Evolutionary conservation across 2,113 vertebrate genomes (phyloP).

Genomic region (Leptodactylus fuscus): DNA sequence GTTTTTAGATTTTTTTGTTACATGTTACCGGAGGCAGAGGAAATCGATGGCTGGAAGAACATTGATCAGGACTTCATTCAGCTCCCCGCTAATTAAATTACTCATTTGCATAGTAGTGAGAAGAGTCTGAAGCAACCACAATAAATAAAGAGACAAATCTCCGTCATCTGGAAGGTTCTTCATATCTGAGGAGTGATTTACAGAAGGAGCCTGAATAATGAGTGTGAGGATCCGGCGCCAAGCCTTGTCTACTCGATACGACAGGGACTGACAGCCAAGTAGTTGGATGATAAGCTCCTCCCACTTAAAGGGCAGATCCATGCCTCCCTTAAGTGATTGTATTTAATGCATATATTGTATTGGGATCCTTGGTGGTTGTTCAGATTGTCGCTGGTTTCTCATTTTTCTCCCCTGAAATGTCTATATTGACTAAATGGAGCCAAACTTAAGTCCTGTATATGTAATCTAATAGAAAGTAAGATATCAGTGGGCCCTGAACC

Average conservation of each 20-base stretch:
- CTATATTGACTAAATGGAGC: too few species aligned
- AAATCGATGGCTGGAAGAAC: constrained; percentile 1
- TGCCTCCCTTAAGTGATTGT: not conserved
- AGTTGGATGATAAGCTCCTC: not conserved
- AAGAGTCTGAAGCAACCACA: not conserved
- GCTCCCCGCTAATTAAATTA: not conserved
- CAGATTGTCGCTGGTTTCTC: not conserved
- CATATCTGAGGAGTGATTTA: not conserved
- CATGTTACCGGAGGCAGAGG: not conserved
- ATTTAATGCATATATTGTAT: not conserved
- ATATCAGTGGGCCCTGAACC: not conserved
- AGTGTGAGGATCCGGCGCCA: not conserved
- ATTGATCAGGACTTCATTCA: not conserved
- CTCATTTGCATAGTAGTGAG: not conserved
- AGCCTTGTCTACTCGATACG: not conserved
- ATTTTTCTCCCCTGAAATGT: too few species aligned
- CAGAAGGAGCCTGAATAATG: not conserved
- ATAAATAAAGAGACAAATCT: not conserved
- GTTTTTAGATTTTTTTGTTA: not conserved
- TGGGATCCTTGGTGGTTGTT: too few species aligned
- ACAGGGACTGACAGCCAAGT: not conserved
- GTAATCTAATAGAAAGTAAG: too few species aligned
- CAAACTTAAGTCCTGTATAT: too few species aligned
- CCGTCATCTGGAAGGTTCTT: not conserved
- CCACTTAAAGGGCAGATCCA: not conserved